Evolutionary conservation across 2,797 vertebrate genomes (phyloP), one percentile per base, ranked within the genome.

Genomic region (Naso thynnoides): DNA sequence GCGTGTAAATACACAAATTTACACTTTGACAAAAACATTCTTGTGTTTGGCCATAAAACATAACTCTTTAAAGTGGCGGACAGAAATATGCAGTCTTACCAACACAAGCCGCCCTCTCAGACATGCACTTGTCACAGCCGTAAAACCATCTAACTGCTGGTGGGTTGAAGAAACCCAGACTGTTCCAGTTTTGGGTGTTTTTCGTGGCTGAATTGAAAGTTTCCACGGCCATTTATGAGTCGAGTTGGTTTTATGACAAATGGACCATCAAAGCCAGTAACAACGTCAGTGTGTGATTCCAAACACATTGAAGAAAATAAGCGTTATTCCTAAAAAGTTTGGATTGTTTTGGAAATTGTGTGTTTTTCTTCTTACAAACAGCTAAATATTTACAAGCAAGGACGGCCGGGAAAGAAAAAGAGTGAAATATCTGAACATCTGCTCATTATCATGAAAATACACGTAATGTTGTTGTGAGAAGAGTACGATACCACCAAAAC

Each of bases 91-190:
- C 83, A 70, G 83, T 55, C 70, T 59, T 70, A 84, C 19, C 86
- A 87, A 73, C 81, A 79, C 82, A 2, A 80, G 63, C 92, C 78
- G 85, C 94, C 92, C 94, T 92, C 93, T 88, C 91, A 89, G 86
- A 93, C 91, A 76, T 93, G 77, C 92, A 94, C 93, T 94, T 91
- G 91, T 74, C 56, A 70, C 70, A 64, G 82, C 84, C n/a, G 57
- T 84, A 54, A 81, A 86, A 77, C 62, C 65, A 9, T 70, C 65
- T 52, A 26, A 62, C 50, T 60, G 68, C 66, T 15, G 74, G 65
- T 15, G 73, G 73, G 44, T 15, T 41, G 47, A 57, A 79, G 15
- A 61, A 78, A 70, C 59, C 65, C 70, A 85, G 67, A 74, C 76
- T 23, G 27, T 60, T 78, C 54, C 49, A 60, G 59, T 63, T 80